Conservation (phyloP, 1,140 invertebrate species). For the Pseudomyrmex concolor region DNA sequence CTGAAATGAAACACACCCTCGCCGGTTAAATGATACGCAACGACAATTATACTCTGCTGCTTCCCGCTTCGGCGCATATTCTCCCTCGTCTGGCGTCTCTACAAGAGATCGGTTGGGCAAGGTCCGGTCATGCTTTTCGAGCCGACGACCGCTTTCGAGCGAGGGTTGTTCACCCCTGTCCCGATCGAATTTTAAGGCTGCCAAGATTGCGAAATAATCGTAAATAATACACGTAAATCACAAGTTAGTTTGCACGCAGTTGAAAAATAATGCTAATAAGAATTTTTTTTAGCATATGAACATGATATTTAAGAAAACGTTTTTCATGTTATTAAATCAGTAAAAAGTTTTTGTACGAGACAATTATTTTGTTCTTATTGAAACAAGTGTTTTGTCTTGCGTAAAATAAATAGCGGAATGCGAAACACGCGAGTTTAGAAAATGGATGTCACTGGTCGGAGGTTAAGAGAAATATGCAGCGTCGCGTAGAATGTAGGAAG, state of each 20-base stretch:
- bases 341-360: not conserved
- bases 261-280: not conserved
- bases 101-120: constrained; percentile 62
- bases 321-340: not conserved
- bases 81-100: constrained; percentile 49
- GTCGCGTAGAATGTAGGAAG: constrained; percentile 22
- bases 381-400: not conserved
- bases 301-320: not conserved
- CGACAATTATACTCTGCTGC: constrained; percentile 56
- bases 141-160: constrained; percentile 40
- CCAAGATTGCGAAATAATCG: constrained; percentile 47
- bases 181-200: constrained; percentile 51
- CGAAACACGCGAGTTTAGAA: constrained; percentile 1
- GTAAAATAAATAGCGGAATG: constrained; percentile 36
- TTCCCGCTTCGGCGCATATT: constrained; percentile 50
- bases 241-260: not conserved
- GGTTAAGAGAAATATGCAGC: constrained; percentile 26
- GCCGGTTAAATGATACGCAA: constrained; percentile 43
- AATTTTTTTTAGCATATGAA: not conserved
- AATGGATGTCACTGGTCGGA: not conserved
- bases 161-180: constrained; percentile 62
- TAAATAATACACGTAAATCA: constrained; percentile 4
- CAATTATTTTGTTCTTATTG: too few relatives aligned
- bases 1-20: constrained; percentile 12
- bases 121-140: constrained; percentile 63